A percentile compares a stretch with the other conserved stretches of the same genome.
phyloP scores from a whole-genome alignment of 2,113 vertebrate species.

The Corapipo altera region DNA sequence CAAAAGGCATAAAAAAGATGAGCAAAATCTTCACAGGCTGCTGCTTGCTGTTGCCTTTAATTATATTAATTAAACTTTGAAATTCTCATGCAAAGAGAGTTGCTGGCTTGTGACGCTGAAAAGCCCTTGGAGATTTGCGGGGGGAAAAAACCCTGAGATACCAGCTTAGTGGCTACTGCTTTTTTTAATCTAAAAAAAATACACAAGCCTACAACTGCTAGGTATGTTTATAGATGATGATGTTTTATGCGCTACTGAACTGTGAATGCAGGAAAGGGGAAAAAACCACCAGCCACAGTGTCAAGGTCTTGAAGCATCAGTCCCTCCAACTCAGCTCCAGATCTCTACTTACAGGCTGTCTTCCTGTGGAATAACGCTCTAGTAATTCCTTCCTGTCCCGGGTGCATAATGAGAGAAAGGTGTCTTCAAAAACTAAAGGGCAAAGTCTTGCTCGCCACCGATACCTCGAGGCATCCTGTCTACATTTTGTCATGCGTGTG shows the following conservation, averaged over 20 bases:
- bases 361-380: conserved; percentile 86
- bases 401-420: conserved; percentile 88
- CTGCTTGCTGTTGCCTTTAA: conserved; percentile 96
- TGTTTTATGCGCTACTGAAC: conserved; percentile 79
- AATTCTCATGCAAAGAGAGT: conserved; percentile 83
- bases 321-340: conserved; percentile 76
- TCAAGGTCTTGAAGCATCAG: conserved; percentile 81
- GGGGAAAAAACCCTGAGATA: conserved; percentile 69
- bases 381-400: conserved; percentile 84
- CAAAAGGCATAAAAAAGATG: conserved; percentile 92
- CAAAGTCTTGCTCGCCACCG: conserved; percentile 80
- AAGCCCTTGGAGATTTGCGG: conserved; percentile 78
- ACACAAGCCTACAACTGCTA: conserved; percentile 58
- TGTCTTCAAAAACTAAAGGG: conserved; percentile 86
- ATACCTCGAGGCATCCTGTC: conserved; percentile 88
- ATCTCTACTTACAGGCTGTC: conserved; percentile 80
- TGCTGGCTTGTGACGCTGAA: conserved; percentile 80
- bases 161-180: conserved; percentile 72
- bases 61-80: conserved; percentile 98
- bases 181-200: conserved; percentile 67
- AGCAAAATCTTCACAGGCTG: conserved; percentile 93
- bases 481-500: conserved; percentile 91
- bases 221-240: conserved; percentile 78
- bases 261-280: conserved; percentile 64
- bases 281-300: conserved; percentile 72